Evolutionary conservation across 53 echinoderm and acorn worm species (phyloP), one percentile per base, ranked within the genome.

Genomic region (Hippasteria phrygiana): DNA sequence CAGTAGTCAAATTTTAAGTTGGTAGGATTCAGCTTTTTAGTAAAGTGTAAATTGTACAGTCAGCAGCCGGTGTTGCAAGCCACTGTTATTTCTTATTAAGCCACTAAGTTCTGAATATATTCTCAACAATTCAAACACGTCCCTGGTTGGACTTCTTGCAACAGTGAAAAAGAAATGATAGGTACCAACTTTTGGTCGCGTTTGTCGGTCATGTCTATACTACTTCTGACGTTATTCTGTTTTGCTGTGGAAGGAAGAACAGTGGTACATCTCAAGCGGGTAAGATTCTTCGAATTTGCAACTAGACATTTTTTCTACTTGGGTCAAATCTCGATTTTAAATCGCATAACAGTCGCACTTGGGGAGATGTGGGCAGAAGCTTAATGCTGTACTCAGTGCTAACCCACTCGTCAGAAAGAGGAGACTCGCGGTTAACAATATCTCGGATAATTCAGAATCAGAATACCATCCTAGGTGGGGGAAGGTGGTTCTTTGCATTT

Each of bases 1-100:
- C 27, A 64, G 43, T 65, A 65, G 81, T 81, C 66, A 64, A 64
- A 81, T 37, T 79, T 33, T 17, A 43, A 47, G 18, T 73, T 8
- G 17, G 76, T 13, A 17, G 31, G 32, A 32, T 32, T 27, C 17
- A 29, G 32, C 12, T 10, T 14, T 13, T 32, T 6, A 37, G 0
- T 3, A 22, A 40, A 2, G 20, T 62, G 46, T 31, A 18, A 65
- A 45, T 24, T 26, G 42, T 28, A 66, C 26, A 64, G 66, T 81
- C 37, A 81, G 45, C 38, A 56, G 18, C 53, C 26, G 27, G 34
- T 72, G 3, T 42, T 72, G 39, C 55, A 2, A 29, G 31, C 54
- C 17, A 76, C 35, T 18, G 55, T 34, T 33, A 24, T 20, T 62
- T n/a, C n/a, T n/a, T n/a, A n/a, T 10, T 62, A 35, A 40, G 10